phyloP scores from a whole-genome alignment of 1,140 invertebrate species.

The Sitobion miscanthi region DNA sequence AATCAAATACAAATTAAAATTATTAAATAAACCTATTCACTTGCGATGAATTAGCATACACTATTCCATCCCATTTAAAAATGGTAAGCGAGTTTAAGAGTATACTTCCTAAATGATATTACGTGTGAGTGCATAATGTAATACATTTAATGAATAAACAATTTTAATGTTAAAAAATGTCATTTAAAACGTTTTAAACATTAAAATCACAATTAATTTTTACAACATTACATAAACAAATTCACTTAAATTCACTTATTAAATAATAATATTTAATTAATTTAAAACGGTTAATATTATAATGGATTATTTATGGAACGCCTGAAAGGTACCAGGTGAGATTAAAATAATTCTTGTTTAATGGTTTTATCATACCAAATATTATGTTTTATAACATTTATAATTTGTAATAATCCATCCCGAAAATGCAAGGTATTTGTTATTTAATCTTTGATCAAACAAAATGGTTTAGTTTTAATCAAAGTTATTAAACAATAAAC shows the following conservation, averaged over 20 bases:
- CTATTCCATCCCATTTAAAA: no score
- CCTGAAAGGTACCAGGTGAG: neutral
- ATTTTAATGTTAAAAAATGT: neutral
- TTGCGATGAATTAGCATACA: no score
- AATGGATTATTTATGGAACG: neutral
- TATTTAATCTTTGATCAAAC: neutral
- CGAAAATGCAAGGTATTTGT: neutral
- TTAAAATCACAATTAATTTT: neutral
- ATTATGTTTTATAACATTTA: neutral
- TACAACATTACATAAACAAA: neutral
- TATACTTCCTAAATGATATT: no score
- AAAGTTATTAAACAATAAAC: neutral
- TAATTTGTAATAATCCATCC: neutral
- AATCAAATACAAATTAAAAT: neutral
- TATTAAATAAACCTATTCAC: no score
- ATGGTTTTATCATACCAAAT: neutral
- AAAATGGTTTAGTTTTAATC: neutral
- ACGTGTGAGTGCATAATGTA: no score
- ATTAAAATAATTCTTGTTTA: neutral
- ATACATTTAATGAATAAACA: neutral
- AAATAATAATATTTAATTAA: neutral
- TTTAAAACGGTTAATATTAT: conserved; percentile 4
- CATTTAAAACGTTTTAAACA: neutral
- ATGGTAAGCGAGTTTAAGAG: no score
- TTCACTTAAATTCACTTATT: neutral